Evolutionary conservation across 2,113 vertebrate species (phyloP), one percentile per base, ranked within the genome.

Genomic region (Reinhardtius hippoglossoides): DNA sequence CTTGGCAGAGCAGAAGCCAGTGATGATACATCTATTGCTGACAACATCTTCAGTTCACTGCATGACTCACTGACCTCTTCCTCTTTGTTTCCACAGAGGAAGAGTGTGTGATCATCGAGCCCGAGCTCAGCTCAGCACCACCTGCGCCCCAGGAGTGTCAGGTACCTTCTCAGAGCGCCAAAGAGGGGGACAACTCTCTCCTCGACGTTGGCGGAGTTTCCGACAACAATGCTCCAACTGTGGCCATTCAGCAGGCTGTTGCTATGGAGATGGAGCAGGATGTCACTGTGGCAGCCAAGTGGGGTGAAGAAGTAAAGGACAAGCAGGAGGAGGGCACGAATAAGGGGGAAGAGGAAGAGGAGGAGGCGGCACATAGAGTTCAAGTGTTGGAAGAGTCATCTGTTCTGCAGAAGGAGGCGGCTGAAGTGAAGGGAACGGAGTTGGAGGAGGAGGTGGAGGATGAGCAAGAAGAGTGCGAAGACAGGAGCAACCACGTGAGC

Each of bases 121-220:
- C 91, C 0, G 87, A 86, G 72, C 64, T 70, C 20, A 63, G 62
- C 75, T 72, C 78, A 68, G 76, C 73, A 26, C 59, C 86, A 15
- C 80, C 82, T 65, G 58, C 76, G 10, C 46, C 57, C 5, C 8
- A 74, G 68, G 81, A 86, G 70, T 46, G 26, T 23, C 72, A 10
- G 9, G 78, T 82, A 40, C 75, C 82, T 9, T 78, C 84, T 16
- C 84, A 71, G 57, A 71, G 80, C 18, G 26, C 75, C 0, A 74
- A 90, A 31, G 91, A 92, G 52, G 95, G 96, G 5, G 96, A 96
- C 82, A 95, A 95, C 82, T 97, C 97, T 54, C 96, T 98, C 73
- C 93, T 97, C 12, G 95, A 97, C 88, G 92, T 97, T 74, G 95
- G 96, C 85, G 94, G 94, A 81, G 92, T 95, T 64, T 95, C 94